Evolutionary conservation across 2,113 vertebrate species (phyloP).

Genomic region (Echinops telfairi): DNA sequence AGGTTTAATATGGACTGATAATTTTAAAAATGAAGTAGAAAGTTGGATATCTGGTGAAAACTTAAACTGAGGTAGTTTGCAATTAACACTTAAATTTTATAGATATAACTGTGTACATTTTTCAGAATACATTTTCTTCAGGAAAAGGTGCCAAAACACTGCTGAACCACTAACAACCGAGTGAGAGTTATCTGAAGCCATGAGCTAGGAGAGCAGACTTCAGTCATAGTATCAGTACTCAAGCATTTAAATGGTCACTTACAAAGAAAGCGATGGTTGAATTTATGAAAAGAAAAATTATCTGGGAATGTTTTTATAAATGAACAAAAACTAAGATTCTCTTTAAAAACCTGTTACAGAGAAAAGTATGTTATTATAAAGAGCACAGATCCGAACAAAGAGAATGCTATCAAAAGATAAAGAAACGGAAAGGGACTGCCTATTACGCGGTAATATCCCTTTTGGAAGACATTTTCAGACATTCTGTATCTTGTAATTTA

Average conservation of each 20-base stretch:
- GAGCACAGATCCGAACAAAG: neutral
- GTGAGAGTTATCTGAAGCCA: neutral
- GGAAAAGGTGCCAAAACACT: neutral
- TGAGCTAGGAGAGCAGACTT: neutral
- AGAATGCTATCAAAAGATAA: neutral
- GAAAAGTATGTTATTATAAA: neutral
- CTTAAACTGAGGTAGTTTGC: neutral
- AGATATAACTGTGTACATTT: neutral
- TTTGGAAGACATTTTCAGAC: neutral
- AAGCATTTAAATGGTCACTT: neutral
- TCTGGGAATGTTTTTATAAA: neutral
- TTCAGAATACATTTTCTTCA: neutral
- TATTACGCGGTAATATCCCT: neutral
- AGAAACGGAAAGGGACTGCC: neutral
- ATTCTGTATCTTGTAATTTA: neutral
- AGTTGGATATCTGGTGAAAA: neutral
- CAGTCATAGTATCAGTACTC: neutral
- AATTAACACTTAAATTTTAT: neutral
- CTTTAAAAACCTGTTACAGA: neutral
- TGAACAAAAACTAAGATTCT: neutral
- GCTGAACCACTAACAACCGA: neutral
- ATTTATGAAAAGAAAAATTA: neutral
- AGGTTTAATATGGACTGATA: no score
- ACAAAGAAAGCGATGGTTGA: neutral
- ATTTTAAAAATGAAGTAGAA: neutral